Percentiles rank a stretch among this genome's conserved stretches.
Evolutionary conservation across 2,113 vertebrate genomes (phyloP).

Genomic region (Sminthopsis crassicaudata): DNA sequence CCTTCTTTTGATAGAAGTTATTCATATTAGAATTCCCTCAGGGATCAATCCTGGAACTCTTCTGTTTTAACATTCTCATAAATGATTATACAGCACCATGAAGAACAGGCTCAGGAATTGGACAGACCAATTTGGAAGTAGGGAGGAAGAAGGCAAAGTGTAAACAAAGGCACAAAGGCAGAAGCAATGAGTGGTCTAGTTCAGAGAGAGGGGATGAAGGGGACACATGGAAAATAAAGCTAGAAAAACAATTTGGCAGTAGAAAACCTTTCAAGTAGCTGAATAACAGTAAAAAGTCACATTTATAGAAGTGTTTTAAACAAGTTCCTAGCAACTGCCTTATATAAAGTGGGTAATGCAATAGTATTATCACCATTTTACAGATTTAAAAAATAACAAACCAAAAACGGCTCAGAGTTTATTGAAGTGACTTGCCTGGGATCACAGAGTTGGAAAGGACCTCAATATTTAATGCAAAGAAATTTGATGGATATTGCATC

Average conservation of each 20-base stretch:
- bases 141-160: neutral
- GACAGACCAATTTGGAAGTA: neutral
- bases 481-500: neutral
- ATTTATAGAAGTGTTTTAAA: neutral
- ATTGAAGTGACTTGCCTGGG: neutral
- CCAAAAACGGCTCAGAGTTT: neutral
- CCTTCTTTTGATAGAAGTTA: neutral
- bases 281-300: neutral
- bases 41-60: neutral
- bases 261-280: neutral
- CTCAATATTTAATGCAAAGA: neutral
- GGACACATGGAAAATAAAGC: neutral
- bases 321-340: neutral
- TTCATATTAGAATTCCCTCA: neutral
- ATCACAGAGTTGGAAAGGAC: neutral
- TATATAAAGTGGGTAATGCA: neutral
- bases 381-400: neutral
- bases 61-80: neutral
- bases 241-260: neutral
- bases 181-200: neutral
- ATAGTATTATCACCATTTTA: neutral
- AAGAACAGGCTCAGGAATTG: neutral
- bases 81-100: neutral
- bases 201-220: neutral
- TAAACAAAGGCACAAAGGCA: neutral